Percentiles rank a stretch among this genome's conserved stretches.
Conservation (phyloP, 2,888 invertebrate genomes). For the Liopterus haemorrhoidalis region DNA sequence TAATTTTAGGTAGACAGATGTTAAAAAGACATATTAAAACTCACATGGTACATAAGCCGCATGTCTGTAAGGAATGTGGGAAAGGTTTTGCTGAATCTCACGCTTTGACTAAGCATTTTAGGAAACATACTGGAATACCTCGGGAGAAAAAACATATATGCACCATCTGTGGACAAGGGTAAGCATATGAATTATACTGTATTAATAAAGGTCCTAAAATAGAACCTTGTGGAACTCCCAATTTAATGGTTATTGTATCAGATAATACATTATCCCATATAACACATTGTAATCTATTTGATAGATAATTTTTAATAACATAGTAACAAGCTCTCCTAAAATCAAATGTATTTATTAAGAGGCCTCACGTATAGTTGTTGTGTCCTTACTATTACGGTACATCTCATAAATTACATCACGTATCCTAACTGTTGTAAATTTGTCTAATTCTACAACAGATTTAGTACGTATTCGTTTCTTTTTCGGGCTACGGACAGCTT, state of each 20-base stretch:
- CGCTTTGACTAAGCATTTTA: slow-evolving; percentile 49
- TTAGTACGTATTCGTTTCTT: no score
- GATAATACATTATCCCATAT: no score
- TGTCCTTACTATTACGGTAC: no score
- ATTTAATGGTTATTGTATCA: background rate
- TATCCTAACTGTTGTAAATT: background rate
- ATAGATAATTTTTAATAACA: no score
- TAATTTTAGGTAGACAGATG: slow-evolving; percentile 35
- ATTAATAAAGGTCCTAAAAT: background rate
- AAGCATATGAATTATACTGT: slow-evolving; percentile 5
- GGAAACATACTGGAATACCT: slow-evolving; percentile 50
- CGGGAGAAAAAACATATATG: slow-evolving; percentile 49
- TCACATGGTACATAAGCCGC: slow-evolving; percentile 51
- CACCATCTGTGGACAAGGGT: slow-evolving; percentile 45
- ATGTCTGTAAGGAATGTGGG: slow-evolving; percentile 48
- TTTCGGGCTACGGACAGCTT: no score
- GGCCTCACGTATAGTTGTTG: no score
- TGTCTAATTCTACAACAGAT: no score
- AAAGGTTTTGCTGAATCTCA: slow-evolving; percentile 52
- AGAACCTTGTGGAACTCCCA: background rate
- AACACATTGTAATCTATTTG: no score
- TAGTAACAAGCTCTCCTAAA: background rate
- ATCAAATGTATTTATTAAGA: no score
- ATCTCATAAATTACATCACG: no score
- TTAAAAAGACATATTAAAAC: slow-evolving; percentile 51